Evolutionary conservation across 2,113 vertebrate genomes (phyloP).

Genomic region (Salvator merianae): DNA sequence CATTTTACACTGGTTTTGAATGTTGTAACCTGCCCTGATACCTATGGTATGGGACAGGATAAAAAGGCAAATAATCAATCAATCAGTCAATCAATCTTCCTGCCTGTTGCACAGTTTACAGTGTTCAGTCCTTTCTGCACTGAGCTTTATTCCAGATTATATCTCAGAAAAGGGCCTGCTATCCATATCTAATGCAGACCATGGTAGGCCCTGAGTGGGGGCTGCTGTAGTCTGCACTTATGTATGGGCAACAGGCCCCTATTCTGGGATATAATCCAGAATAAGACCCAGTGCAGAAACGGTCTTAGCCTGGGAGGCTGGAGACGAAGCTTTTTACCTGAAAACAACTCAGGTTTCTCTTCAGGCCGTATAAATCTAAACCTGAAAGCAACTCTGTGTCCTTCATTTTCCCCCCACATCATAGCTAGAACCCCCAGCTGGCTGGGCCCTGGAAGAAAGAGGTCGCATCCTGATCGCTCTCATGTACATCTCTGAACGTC

Average conservation of each 20-base stretch:
- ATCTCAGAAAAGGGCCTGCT: too few relatives aligned
- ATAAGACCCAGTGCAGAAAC: background rate
- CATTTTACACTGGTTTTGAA: too few relatives aligned
- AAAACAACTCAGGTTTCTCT: background rate
- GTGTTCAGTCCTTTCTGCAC: too few relatives aligned
- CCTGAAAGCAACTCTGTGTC: background rate
- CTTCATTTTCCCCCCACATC: background rate
- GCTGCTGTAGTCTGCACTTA: background rate
- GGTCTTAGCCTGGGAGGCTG: background rate
- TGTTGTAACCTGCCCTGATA: too few relatives aligned
- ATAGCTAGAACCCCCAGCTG: constrained; percentile 83
- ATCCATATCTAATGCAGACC: too few relatives aligned
- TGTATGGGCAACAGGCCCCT: too few relatives aligned
- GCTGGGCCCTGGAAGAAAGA: constrained; percentile 83
- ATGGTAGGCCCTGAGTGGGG: background rate
- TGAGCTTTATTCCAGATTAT: too few relatives aligned
- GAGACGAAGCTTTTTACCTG: background rate
- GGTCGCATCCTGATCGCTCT: constrained; percentile 84
- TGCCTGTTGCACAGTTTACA: too few relatives aligned
- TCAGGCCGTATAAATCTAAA: too few relatives aligned
- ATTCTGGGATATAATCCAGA: background rate
- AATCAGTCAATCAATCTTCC: too few relatives aligned
- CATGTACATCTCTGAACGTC: constrained; percentile 71
- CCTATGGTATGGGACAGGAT: too few relatives aligned
- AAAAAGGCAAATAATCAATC: too few relatives aligned